phyloP scores from a whole-genome alignment of 2,113 vertebrate species.

The Ancistrus triradiatus region DNA sequence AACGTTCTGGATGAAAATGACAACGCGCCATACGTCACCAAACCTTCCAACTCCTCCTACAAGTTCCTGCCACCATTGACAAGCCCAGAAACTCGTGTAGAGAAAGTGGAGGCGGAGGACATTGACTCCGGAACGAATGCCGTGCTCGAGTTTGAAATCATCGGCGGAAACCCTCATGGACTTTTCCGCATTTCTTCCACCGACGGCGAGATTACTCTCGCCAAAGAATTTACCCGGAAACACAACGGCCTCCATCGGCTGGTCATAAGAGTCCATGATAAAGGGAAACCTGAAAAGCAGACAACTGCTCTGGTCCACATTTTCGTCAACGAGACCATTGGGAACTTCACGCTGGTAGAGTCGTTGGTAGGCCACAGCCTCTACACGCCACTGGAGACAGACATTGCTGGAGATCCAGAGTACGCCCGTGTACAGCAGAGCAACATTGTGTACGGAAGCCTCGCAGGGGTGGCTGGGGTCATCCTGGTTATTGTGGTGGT shows the following conservation, averaged over 20 bases:
- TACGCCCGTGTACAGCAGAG: conserved; percentile 80
- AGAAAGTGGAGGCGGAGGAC: conserved; percentile 89
- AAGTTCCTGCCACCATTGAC: conserved; percentile 81
- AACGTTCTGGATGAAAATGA: conserved; percentile 96
- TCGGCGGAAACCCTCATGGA: conserved; percentile 87
- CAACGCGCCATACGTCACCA: conserved; percentile 90
- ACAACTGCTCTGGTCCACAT: conserved; percentile 91
- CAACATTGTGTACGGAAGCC: conserved; percentile 87
- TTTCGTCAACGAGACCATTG: conserved; percentile 88
- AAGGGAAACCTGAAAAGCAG: conserved; percentile 83
- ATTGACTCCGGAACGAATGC: conserved; percentile 86
- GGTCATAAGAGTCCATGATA: conserved; percentile 87
- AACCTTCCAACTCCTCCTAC: conserved; percentile 89
- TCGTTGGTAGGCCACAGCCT: conserved; percentile 90
- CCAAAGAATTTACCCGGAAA: conserved; percentile 84
- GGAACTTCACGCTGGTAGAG: conserved; percentile 86
- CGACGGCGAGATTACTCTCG: conserved; percentile 85
- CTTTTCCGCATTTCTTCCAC: conserved; percentile 86
- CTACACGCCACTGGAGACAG: conserved; percentile 88
- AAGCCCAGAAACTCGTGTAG: conserved; percentile 78
- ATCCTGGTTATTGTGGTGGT: conserved; percentile 87
- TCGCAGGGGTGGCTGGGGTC: conserved; percentile 84
- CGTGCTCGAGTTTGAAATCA: conserved; percentile 82
- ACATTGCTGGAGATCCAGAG: conserved; percentile 92
- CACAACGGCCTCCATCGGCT: conserved; percentile 91